Evolutionary conservation across 2,888 invertebrate species (phyloP).

Genomic region (Lymantria dispar): DNA sequence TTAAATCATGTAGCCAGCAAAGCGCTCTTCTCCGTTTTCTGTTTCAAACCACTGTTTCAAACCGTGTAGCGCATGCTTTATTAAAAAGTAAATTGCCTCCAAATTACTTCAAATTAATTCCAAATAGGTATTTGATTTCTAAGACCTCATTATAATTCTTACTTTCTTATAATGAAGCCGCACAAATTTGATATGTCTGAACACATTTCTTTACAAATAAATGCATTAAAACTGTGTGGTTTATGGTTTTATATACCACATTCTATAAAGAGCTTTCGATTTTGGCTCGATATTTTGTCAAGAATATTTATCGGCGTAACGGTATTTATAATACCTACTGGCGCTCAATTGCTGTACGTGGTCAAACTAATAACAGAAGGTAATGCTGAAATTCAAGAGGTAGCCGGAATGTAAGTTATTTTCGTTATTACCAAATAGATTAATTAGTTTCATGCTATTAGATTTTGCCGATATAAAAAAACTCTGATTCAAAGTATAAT

Average conservation of each 20-base stretch:
- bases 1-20: too few relatives aligned
- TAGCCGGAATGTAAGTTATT: slow-evolving; percentile 50
- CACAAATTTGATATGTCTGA: slow-evolving; percentile 35
- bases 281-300: slow-evolving; percentile 37
- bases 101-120: not conserved
- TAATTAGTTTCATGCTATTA: too few relatives aligned
- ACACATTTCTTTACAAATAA: slow-evolving; percentile 45
- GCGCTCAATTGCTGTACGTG: slow-evolving; percentile 44
- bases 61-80: too few relatives aligned
- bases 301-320: slow-evolving; percentile 34
- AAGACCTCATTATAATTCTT: slow-evolving; percentile 27
- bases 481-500: too few relatives aligned
- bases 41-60: too few relatives aligned
- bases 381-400: slow-evolving; percentile 45
- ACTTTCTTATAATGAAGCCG: slow-evolving; percentile 34
- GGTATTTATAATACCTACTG: slow-evolving; percentile 41
- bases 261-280: slow-evolving; percentile 33
- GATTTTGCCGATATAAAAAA: too few relatives aligned
- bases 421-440: not conserved
- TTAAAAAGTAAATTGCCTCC: not conserved
- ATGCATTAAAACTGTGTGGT: slow-evolving; percentile 40
- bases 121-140: not conserved
- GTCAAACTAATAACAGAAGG: slow-evolving; percentile 40
- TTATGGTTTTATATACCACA: slow-evolving; percentile 53
- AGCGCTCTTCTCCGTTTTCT: too few relatives aligned